Conservation (phyloP, 2,113 vertebrate species). For the Pimephales promelas region DNA sequence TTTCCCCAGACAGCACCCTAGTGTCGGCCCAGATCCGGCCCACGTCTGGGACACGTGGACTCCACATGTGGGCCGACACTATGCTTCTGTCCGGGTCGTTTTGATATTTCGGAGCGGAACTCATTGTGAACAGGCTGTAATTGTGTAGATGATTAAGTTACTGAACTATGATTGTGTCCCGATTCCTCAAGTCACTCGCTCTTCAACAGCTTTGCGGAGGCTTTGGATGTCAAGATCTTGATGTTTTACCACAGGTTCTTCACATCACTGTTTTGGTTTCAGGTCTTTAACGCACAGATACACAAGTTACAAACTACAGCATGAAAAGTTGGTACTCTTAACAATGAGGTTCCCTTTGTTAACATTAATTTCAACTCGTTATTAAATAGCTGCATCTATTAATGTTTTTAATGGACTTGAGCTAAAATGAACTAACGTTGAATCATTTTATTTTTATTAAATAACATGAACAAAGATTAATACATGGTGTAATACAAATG, state of each 20-base stretch:
- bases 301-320: background rate
- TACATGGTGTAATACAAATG: background rate
- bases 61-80: no score
- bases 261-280: background rate
- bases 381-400: background rate
- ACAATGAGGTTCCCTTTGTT: background rate
- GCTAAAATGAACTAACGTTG: background rate
- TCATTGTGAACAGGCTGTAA: background rate
- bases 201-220: background rate
- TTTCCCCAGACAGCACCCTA: no score
- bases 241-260: background rate
- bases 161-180: background rate
- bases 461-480: background rate
- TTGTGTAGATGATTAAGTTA: background rate
- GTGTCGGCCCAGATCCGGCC: no score
- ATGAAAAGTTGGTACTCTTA: background rate
- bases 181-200: background rate
- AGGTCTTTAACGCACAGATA: background rate
- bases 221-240: background rate
- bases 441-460: background rate
- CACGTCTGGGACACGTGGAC: no score
- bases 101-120: background rate
- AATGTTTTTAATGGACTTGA: background rate
- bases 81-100: no score
- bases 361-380: background rate